Conservation (phyloP, 2,888 invertebrate species). For the Troides oblongomaculatus region DNA sequence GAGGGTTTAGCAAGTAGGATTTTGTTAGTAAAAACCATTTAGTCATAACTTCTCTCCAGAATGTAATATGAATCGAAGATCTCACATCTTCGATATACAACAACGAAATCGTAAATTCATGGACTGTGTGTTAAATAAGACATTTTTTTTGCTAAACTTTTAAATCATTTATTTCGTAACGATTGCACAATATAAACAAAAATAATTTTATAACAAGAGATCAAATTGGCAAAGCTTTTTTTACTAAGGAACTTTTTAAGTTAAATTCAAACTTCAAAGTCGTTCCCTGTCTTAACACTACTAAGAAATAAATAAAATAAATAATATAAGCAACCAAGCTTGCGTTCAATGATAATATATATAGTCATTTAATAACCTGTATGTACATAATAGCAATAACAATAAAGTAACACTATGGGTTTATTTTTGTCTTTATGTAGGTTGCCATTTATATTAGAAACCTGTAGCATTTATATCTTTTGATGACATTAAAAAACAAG, state of each 20-base stretch:
- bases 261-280: slow-evolving; percentile 8
- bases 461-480: neutral
- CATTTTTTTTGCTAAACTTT: neutral
- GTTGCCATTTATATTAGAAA: neutral
- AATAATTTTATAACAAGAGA: slow-evolving; percentile 21
- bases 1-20: too few species aligned
- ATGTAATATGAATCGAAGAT: too few species aligned
- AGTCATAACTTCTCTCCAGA: too few species aligned
- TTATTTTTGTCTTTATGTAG: neutral
- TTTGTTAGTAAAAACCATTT: too few species aligned
- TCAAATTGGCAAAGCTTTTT: slow-evolving; percentile 17
- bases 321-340: neutral
- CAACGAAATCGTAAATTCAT: too few species aligned
- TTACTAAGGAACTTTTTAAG: neutral
- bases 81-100: too few species aligned
- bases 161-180: slow-evolving; percentile 20
- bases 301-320: neutral
- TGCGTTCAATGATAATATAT: neutral
- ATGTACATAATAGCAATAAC: neutral
- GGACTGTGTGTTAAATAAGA: too few species aligned
- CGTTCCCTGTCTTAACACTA: slow-evolving; percentile 3
- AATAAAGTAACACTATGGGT: neutral
- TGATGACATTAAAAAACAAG: neutral
- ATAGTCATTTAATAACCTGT: neutral
- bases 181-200: slow-evolving; percentile 16